phyloP scores from a whole-genome alignment of 2,113 vertebrate genomes.

The Varanus salvator region DNA sequence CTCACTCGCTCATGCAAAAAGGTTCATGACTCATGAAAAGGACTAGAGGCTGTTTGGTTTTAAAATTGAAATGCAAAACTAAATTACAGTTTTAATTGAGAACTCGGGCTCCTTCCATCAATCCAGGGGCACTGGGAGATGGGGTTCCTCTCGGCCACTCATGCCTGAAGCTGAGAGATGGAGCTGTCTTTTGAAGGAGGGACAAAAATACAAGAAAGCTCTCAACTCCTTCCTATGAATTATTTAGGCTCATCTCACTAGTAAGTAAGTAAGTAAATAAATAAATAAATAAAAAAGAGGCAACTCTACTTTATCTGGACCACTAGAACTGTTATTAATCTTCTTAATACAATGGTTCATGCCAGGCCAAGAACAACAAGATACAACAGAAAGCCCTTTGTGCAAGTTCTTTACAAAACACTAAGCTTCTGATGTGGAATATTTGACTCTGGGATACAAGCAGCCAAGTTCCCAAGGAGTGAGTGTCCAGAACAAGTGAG shows the following conservation, averaged over 20 bases:
- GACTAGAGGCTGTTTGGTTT: slow-evolving; percentile 57
- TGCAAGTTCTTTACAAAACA: background rate
- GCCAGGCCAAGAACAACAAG: background rate
- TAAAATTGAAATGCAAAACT: slow-evolving; percentile 58
- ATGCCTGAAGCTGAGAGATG: slow-evolving; percentile 24
- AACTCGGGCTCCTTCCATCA: slow-evolving; percentile 47
- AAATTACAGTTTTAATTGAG: slow-evolving; percentile 67
- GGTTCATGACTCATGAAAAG: slow-evolving; percentile 54
- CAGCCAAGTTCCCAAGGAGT: too few species aligned
- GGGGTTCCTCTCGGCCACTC: slow-evolving; percentile 20
- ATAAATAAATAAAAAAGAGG: background rate
- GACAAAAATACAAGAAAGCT: slow-evolving; percentile 11
- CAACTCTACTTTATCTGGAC: slow-evolving; percentile 24
- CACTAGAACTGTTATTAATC: background rate
- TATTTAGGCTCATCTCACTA: slow-evolving; percentile 43
- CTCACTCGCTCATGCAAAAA: slow-evolving; percentile 53
- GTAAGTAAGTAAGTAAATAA: background rate
- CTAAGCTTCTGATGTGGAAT: background rate
- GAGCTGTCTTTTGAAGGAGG: background rate
- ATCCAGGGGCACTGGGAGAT: slow-evolving; percentile 23
- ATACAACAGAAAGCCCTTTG: background rate
- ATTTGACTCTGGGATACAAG: background rate
- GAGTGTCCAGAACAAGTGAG: too few species aligned
- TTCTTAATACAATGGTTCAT: background rate
- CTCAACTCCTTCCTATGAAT: slow-evolving; percentile 25